Evolutionary conservation across 2,888 invertebrate genomes (phyloP).

Genomic region (Ypsolopha sequella): DNA sequence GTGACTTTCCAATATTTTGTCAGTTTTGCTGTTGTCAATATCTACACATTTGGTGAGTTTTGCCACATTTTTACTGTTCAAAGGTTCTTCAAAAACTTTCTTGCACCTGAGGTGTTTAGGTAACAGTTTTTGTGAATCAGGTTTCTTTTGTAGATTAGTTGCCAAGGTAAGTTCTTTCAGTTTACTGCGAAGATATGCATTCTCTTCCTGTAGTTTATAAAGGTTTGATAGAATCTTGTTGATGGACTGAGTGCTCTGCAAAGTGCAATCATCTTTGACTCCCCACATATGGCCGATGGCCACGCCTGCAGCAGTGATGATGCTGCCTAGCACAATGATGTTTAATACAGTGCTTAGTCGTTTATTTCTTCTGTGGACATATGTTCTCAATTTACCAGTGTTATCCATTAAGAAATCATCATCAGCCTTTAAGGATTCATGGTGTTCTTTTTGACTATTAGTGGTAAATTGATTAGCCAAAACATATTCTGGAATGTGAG

Average conservation of each 20-base stretch:
- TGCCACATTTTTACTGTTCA: conserved; percentile 35
- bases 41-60: conserved; percentile 49
- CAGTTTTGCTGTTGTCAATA: conserved; percentile 19
- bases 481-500: conserved; percentile 22
- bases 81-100: conserved; percentile 54
- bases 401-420: conserved; percentile 41
- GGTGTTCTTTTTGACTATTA: conserved; percentile 16
- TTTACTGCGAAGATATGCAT: conserved; percentile 50
- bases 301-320: conserved; percentile 60
- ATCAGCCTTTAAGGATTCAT: conserved; percentile 30
- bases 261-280: conserved; percentile 49
- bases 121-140: conserved; percentile 21
- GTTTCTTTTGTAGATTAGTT: conserved; percentile 17
- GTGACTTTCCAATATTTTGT: conserved; percentile 20
- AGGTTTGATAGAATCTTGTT: conserved; percentile 60
- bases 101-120: conserved; percentile 44
- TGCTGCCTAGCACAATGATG: conserved; percentile 57
- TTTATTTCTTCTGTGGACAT: conserved; percentile 61
- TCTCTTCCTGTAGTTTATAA: conserved; percentile 64
- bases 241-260: conserved; percentile 44
- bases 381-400: conserved; percentile 49
- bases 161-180: conserved; percentile 44
- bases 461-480: conserved; percentile 22
- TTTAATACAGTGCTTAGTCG: conserved; percentile 57
- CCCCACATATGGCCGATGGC: conserved; percentile 68